Evolutionary conservation across 2,113 vertebrate species (phyloP), one percentile per base, ranked within the genome.

Genomic region (Gulo gulo): DNA sequence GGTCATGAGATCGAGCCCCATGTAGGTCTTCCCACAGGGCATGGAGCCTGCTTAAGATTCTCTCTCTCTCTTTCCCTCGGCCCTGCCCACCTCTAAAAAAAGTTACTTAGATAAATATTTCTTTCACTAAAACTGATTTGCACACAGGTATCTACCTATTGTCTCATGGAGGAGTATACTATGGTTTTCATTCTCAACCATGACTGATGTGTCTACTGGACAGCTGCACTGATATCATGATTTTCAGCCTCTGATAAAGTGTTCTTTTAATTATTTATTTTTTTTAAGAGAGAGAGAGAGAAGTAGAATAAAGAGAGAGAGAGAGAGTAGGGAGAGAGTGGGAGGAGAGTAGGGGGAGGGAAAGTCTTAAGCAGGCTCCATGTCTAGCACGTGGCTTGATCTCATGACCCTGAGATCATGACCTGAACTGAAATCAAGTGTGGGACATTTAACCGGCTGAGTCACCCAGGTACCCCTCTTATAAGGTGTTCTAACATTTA

Each of bases 191-290:
- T 71, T 83, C 13, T 7, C 4, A 24, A 24, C 3, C 0, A 39
- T 4, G 6, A 45, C 16, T 47, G 24, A 9, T 67, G 3, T 1
- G n/a, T 24, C 3, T 6, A 52, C 6, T 4, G 55, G 31, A 3
- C 61, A 92, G 36, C 11, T 63, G 26, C 9, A 26, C 16, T 59
- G 34, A 67, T 31, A 14, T 31, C 16, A 34, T 14, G 24, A 80
- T 63, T 78, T 11, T 21, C 0, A 47, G 82, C 1, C 3, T 82
- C 9, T 14, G 29, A 50, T 5, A 67, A 67, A 29, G 31, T 34
- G 31, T 8, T 67, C 63, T 16, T 34, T 67, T 34, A 16, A 55
- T 55, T 52, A 52, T 52, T 52, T 65, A 55, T 55, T 29, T 34
- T 15, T 50, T 67, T 67, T 67, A 16, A 15, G 50, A 34, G 63